A percentile compares a stretch with the other conserved stretches of the same genome.
Conservation (phyloP, 1,140 invertebrate species). For the Lutraria rhynchaena region DNA sequence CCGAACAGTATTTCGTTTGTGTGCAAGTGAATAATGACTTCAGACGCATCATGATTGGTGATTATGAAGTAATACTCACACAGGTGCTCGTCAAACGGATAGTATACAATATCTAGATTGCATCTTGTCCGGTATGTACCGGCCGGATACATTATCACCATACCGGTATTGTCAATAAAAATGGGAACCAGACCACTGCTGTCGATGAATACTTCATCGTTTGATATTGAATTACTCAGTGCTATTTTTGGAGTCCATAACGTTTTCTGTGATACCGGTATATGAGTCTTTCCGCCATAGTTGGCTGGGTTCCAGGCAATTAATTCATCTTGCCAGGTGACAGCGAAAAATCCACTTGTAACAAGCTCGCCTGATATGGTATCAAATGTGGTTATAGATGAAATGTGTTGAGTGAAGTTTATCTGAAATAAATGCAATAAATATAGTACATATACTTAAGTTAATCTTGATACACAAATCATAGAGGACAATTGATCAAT, state of each 20-base stretch:
- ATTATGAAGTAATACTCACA: neutral
- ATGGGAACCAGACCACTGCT: neutral
- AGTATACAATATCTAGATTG: neutral
- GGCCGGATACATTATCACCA: neutral
- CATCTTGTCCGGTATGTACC: constrained; percentile 7
- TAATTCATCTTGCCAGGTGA: constrained; percentile 17
- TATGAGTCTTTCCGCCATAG: neutral
- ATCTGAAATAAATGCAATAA: too few species aligned
- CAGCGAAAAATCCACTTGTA: neutral
- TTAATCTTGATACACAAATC: too few species aligned
- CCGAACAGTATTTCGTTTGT: neutral
- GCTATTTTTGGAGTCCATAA: constrained; percentile 9
- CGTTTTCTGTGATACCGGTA: neutral
- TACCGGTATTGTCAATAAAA: neutral
- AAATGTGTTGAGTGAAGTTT: constrained; percentile 1
- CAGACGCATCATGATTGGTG: neutral
- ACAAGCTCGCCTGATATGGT: neutral
- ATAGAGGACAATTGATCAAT: too few species aligned
- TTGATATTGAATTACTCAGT: neutral
- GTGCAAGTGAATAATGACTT: neutral
- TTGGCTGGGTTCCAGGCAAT: constrained; percentile 10
- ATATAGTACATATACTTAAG: too few species aligned
- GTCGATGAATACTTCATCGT: neutral
- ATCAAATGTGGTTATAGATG: neutral
- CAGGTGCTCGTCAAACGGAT: constrained; percentile 7